Evolutionary conservation across 2,888 invertebrate species (phyloP).

Genomic region (Xestobium rufovillosum): DNA sequence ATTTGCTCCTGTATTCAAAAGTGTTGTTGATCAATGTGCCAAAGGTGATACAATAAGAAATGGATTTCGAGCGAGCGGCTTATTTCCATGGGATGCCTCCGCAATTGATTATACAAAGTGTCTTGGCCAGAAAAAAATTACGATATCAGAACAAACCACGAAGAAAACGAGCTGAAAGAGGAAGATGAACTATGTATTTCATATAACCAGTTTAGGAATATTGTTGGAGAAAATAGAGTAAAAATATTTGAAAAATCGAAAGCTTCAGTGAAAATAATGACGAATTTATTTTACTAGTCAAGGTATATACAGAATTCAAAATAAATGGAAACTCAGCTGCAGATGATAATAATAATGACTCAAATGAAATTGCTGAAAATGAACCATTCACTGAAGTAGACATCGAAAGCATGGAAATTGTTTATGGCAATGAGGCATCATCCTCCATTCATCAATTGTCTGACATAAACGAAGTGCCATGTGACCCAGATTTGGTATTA

Average conservation of each 20-base stretch:
- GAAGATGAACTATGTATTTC: slow-evolving; percentile 5
- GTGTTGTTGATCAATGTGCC: slow-evolving; percentile 11
- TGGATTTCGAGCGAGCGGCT: slow-evolving; percentile 20
- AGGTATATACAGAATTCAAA: slow-evolving; percentile 11
- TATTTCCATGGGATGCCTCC: slow-evolving; percentile 20
- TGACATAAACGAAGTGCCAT: slow-evolving; percentile 2
- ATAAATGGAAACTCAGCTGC: slow-evolving; percentile 8
- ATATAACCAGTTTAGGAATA: slow-evolving; percentile 12
- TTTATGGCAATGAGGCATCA: slow-evolving; percentile 7
- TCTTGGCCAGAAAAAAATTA: slow-evolving; percentile 10
- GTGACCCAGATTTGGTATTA: slow-evolving; percentile 2
- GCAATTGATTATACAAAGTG: slow-evolving; percentile 19
- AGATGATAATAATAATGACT: slow-evolving; percentile 6
- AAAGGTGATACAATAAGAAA: slow-evolving; percentile 17
- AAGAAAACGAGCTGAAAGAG: slow-evolving; percentile 4
- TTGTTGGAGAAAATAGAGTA: slow-evolving; percentile 13
- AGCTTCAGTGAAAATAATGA: slow-evolving; percentile 7
- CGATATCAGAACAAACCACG: slow-evolving; percentile 6
- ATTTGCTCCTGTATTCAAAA: slow-evolving; percentile 17
- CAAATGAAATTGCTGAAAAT: not conserved
- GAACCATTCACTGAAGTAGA: not conserved
- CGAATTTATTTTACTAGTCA: slow-evolving; percentile 12
- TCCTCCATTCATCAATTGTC: not conserved
- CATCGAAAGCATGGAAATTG: slow-evolving; percentile 7
- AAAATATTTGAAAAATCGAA: slow-evolving; percentile 12